These are phyloP conservation scores for Microcebus jonahi DNA, from an alignment of 2,113 vertebrate species.

Conservation along the genomic window DNA sequence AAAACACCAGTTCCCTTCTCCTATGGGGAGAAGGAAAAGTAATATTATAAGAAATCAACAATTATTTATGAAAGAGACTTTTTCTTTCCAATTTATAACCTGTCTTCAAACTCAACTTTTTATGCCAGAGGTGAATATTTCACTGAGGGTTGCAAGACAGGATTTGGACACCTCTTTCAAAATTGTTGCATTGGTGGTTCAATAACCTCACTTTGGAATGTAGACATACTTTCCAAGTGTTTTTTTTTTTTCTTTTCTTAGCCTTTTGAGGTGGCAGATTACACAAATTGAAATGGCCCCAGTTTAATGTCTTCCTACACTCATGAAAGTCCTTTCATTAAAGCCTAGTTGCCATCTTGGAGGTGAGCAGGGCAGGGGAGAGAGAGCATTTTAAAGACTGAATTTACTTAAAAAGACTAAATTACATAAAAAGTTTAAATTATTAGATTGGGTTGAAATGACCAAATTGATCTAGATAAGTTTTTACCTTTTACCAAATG, in stretches of 20 bases:
- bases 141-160: not conserved
- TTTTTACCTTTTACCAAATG: conserved; percentile 15
- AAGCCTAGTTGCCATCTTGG: not conserved
- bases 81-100: conserved; percentile 13
- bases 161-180: not conserved
- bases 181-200: not conserved
- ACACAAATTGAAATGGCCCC: not conserved
- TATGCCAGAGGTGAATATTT: not conserved
- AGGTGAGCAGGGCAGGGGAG: not conserved
- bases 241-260: not conserved
- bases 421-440: conserved; percentile 28
- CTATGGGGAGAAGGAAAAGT: not conserved
- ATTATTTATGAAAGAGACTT: not conserved
- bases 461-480: not conserved
- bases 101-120: not conserved
- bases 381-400: conserved; percentile 21
- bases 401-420: conserved; percentile 29
- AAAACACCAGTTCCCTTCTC: not conserved
- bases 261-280: conserved; percentile 16
- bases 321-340: not conserved
- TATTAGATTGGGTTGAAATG: conserved; percentile 31
- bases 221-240: not conserved
- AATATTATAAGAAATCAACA: not conserved
- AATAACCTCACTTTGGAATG: not conserved
- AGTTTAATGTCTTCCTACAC: conserved; percentile 4